Evolutionary conservation across 2,113 vertebrate genomes (phyloP).

Genomic region (Platycercus adscitus): DNA sequence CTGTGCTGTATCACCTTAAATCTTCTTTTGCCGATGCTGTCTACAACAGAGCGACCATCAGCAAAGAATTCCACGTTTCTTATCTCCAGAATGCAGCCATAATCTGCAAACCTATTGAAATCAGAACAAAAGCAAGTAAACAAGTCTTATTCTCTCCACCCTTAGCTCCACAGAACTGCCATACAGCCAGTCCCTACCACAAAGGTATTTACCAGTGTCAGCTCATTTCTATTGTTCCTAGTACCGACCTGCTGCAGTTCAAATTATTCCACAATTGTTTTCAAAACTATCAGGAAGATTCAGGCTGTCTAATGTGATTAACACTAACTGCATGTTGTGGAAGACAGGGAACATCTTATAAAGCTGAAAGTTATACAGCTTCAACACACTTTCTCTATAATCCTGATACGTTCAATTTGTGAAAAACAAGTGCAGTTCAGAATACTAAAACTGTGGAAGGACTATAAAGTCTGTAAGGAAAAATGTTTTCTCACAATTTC

Average conservation of each 20-base stretch:
- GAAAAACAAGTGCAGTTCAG: background rate
- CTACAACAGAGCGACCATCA: slow-evolving; percentile 83
- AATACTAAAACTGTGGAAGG: background rate
- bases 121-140: slow-evolving; percentile 49
- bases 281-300: slow-evolving; percentile 47
- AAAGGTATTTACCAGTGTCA: slow-evolving; percentile 37
- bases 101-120: slow-evolving; percentile 82
- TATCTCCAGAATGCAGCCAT: slow-evolving; percentile 85
- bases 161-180: background rate
- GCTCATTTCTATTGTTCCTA: slow-evolving; percentile 34
- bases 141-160: slow-evolving; percentile 21
- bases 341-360: background rate
- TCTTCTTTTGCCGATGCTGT: slow-evolving; percentile 82
- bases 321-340: background rate
- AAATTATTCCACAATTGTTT: slow-evolving; percentile 45
- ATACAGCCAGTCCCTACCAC: slow-evolving; percentile 15
- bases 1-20: slow-evolving; percentile 82
- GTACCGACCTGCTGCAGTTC: slow-evolving; percentile 15
- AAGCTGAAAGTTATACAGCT: background rate
- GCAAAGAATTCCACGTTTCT: slow-evolving; percentile 83
- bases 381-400: background rate
- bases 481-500: background rate
- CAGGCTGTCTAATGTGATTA: slow-evolving; percentile 49
- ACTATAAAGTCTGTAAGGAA: background rate
- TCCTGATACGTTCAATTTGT: background rate